Base-by-base conservation (phyloP, 1,140 invertebrate species). In the Euwallacea fornicatus region DNA sequence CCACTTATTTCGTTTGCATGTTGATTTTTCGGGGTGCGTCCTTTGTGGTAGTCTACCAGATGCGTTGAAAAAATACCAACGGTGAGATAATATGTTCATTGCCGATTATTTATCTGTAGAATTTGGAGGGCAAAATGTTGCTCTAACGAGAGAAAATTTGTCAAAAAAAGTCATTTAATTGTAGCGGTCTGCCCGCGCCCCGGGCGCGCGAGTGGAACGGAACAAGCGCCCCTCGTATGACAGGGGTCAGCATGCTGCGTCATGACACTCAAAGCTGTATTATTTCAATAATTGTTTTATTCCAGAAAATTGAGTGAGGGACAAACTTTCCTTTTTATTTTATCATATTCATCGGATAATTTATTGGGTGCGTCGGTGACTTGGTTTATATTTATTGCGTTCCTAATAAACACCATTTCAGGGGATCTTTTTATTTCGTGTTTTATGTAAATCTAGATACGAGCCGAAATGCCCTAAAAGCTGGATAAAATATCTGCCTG, bases 1-100 rank as follows among this genome's bases (percentile, higher is more conserved):
- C 65, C 71, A 54, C 71, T 67, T 63, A 72, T 72, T 67, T 72
- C 65, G 63, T 55, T 69, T 69, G 44, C 43, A 73, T 73, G 67
- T 61, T 42, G 42, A 42, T 42, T 61, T 61, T 61, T 61, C 43
- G 33, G 59, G 59, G 59, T 50, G 9, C 46, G 46, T 50, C 7
- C 46, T 50, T 50, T 50, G 9, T 13, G 3, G 13, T 50, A 11
- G 7, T 50, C 2, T 13, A 50, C 46, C 46, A 50, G 46, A 6
- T 50, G 9, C 2, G 46, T 50, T 50, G 2, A 50, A 50, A 50
- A 33, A 33, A 33, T 33, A 33, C 4, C 4, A 33, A 33, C 4
- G 4, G 21, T 33, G 21, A 1, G 4, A 33, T 33, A 33, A 33
- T 33, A 33, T 33, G 21, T 33, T 33, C 1, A 4, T 33, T 33